These are phyloP conservation scores for Hymenopus coronatus DNA, from an alignment of 2,888 invertebrate genomes.

Conservation along the genomic window DNA sequence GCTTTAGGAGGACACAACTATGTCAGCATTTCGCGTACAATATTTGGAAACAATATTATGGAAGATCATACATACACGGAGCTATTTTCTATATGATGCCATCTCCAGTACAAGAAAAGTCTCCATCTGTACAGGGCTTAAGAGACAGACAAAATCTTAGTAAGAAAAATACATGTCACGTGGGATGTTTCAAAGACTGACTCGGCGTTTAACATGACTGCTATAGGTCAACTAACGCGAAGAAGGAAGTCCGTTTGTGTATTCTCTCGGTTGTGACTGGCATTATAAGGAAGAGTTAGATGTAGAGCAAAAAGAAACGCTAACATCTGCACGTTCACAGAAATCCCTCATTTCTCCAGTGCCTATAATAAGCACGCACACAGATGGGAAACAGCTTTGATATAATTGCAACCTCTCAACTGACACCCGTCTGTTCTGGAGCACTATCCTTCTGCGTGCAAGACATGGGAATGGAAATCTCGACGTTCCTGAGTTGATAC, in stretches of 20 bases:
- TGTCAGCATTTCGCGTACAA: no score
- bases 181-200: no score
- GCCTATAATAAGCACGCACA: neutral
- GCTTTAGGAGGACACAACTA: no score
- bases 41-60: no score
- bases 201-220: no score
- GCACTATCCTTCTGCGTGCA: neutral
- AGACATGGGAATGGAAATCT: neutral
- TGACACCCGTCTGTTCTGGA: neutral
- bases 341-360: neutral
- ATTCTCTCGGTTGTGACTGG: neutral
- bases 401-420: neutral
- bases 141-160: no score
- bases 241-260: neutral
- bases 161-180: no score
- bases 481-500: neutral
- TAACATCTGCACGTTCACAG: neutral
- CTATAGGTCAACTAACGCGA: neutral
- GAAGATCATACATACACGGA: no score
- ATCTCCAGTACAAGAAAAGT: no score
- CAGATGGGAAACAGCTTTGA: neutral
- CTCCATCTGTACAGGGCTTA: no score
- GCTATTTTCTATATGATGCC: no score
- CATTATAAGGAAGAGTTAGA: neutral
- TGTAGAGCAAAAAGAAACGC: neutral